Evolutionary conservation across 2,797 vertebrate species (phyloP), one percentile per base, ranked within the genome.

Genomic region (Brachyrhaphis roseni): DNA sequence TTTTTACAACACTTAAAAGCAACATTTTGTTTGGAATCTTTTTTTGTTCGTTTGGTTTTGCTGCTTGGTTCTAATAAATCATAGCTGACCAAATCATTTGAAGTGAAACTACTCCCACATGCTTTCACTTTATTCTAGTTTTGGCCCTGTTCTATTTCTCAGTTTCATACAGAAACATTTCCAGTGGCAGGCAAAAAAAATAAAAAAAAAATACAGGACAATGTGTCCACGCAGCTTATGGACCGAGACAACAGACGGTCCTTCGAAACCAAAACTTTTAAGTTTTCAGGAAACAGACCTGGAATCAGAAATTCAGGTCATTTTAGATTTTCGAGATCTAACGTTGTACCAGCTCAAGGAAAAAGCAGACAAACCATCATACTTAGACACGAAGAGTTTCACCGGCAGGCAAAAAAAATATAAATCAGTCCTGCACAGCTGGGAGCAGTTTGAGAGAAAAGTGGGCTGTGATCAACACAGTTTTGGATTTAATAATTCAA

Each of bases 401-500:
- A 73, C 72, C 57, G 16, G 4, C 49, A 39, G 75, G 34, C 81
- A 51, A 28, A 51, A 26, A 55, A 51, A 23, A 36, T 73, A 39
- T 75, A 84, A 86, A 51, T 89, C 75, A 68, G 41, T 88, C 75
- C 18, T 74, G 20, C 77, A 86, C 92, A 94, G 89, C 94, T 89
- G 91, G 91, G 76, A 94, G 89, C 83, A 18, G 94, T 95, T 94
- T 91, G 77, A 43, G 74, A 91, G 87, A 83, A 81, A 90, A 77
- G 86, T 78, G 82, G 87, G 62, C 80, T 87, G 85, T 88, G 91
- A 94, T 93, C 88, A 92, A 88, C 92, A 87, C 86, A 89, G 87
- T 86, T 92, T 93, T 87, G 79, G 88, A 86, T 90, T 91, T 91
- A 94, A 93, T 93, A 91, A 88, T 93, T 86, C 87, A 92, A 95